phyloP scores from a whole-genome alignment of 2,797 vertebrate species.

The Cirrhinus molitorella region DNA sequence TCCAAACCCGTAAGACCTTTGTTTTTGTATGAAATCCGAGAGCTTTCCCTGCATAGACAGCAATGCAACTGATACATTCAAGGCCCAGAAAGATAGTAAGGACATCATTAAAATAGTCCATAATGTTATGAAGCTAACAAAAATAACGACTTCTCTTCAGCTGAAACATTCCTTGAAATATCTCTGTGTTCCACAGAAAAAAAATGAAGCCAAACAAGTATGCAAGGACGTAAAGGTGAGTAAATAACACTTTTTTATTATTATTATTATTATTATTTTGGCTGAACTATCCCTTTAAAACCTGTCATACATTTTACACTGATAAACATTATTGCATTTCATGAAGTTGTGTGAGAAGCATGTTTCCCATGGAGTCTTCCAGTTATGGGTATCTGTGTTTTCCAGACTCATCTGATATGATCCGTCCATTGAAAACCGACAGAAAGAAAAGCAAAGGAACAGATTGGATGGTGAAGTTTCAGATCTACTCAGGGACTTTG shows the following conservation, averaged over 20 bases:
- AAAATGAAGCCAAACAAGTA: background rate
- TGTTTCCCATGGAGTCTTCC: background rate
- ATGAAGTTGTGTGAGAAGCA: background rate
- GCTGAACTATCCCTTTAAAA: background rate
- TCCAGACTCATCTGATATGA: conserved; percentile 6
- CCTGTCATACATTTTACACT: background rate
- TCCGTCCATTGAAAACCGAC: background rate
- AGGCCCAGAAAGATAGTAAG: no score
- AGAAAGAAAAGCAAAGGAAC: conserved; percentile 32
- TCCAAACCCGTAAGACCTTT: no score
- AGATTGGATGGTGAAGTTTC: conserved; percentile 47
- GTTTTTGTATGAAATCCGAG: no score
- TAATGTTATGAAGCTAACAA: no score
- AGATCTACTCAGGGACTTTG: conserved; percentile 58
- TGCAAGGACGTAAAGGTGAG: background rate
- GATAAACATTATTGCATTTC: background rate
- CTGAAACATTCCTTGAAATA: background rate
- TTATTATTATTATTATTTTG: no score
- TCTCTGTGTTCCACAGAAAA: background rate
- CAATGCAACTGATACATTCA: no score
- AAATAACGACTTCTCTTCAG: no score
- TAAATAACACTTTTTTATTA: background rate
- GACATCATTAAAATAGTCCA: no score
- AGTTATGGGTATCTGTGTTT: background rate
- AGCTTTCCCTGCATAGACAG: no score